phyloP scores from a whole-genome alignment of 2,888 invertebrate genomes.

The Caenorhabditis wallacei region DNA sequence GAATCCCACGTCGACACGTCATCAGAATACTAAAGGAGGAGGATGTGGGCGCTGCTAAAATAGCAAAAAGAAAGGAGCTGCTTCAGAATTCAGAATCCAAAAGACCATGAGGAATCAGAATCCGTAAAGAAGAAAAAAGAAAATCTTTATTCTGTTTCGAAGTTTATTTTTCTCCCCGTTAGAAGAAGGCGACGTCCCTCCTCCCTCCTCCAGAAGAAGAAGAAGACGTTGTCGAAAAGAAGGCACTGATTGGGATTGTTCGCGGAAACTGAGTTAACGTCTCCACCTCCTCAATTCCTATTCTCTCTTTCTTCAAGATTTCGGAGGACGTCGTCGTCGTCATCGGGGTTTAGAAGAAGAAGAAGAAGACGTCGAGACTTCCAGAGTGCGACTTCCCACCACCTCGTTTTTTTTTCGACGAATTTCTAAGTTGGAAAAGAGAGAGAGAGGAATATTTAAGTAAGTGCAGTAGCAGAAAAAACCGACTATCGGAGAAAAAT shows the following conservation, averaged over 20 bases:
- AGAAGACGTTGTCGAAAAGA: constrained; percentile 13
- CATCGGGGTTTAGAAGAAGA: not conserved
- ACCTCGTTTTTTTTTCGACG: constrained; percentile 34
- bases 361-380: constrained; percentile 11
- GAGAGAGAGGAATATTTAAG: constrained; percentile 48
- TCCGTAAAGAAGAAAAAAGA: constrained; percentile 14
- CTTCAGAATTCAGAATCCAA: not conserved
- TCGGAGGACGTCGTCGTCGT: constrained; percentile 27
- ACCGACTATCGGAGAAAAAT: not conserved
- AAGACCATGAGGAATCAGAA: not conserved
- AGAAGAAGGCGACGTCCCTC: not conserved
- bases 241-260: constrained; percentile 61
- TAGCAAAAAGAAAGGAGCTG: not conserved
- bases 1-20: constrained; percentile 28
- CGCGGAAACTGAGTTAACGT: constrained; percentile 62
- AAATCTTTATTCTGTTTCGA: constrained; percentile 18
- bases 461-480: constrained; percentile 13
- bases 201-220: not conserved
- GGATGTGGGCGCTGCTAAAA: not conserved
- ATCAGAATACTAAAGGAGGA: constrained; percentile 20
- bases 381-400: constrained; percentile 41
- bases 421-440: constrained; percentile 45
- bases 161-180: constrained; percentile 16
- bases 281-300: constrained; percentile 41
- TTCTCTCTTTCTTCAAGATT: constrained; percentile 26